Percentiles rank a stretch among this genome's conserved stretches.
Evolutionary conservation across 2,888 invertebrate genomes (phyloP).

Genomic region (Cephus nigrinus): DNA sequence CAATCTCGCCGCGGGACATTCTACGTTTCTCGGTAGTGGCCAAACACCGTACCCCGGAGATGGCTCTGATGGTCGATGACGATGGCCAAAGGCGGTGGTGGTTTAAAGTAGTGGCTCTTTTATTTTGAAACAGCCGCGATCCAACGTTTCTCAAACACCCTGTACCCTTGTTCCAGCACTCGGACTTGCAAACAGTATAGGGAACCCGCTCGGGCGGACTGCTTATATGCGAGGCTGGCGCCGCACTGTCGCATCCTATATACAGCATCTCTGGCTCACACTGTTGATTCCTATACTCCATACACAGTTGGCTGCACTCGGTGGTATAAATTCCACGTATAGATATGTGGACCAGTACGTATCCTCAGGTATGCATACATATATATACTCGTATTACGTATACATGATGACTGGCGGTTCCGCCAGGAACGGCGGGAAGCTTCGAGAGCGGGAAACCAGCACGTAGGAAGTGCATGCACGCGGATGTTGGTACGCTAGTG

Average conservation of each 20-base stretch:
- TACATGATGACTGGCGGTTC: not conserved
- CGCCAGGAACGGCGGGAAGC: not conserved
- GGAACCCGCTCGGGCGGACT: conserved; percentile 23
- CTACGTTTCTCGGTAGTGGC: not conserved
- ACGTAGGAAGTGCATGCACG: not conserved
- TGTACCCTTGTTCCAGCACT: conserved; percentile 7
- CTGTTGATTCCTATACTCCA: not conserved
- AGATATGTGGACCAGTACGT: not conserved
- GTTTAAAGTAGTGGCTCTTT: not conserved
- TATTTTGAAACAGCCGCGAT: not conserved
- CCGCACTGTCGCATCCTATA: conserved; percentile 57
- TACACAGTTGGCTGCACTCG: not conserved
- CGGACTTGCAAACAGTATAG: conserved; percentile 16
- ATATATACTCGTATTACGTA: not conserved
- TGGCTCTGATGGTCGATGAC: not conserved
- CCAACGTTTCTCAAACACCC: conserved; percentile 4
- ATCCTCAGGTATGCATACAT: not conserved
- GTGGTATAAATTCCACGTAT: not conserved
- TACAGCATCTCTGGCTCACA: conserved; percentile 35
- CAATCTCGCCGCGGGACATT: not conserved
- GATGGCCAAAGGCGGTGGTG: not conserved
- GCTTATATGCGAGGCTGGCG: conserved; percentile 40
- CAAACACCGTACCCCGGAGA: not conserved
- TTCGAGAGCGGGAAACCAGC: not conserved
- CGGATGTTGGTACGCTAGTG: not conserved